A percentile compares a stretch with the other conserved stretches of the same genome.
These are phyloP conservation scores for Ciconia maguari DNA, from an alignment of 2,113 vertebrate species.

Conservation along the genomic window DNA sequence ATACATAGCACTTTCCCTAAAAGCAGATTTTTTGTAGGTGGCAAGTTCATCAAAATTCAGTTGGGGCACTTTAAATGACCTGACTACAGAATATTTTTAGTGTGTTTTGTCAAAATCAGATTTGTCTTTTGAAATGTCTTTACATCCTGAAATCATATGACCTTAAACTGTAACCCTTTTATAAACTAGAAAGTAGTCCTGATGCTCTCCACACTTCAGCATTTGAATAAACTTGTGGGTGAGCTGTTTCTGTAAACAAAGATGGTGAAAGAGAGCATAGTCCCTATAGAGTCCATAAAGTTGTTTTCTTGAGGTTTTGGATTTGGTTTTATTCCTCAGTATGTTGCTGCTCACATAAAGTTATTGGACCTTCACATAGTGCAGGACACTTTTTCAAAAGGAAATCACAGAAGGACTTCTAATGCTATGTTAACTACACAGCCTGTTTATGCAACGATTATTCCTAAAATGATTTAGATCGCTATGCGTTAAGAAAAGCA, in stretches of 20 bases:
- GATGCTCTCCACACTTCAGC: neutral
- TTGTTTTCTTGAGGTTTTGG: neutral
- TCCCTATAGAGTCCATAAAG: neutral
- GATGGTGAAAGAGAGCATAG: neutral
- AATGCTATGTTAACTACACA: neutral
- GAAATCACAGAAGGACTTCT: neutral
- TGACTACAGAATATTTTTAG: neutral
- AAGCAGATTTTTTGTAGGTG: slow-evolving; percentile 34
- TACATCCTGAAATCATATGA: neutral
- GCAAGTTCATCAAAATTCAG: slow-evolving; percentile 13
- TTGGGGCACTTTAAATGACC: neutral
- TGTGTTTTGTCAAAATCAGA: neutral
- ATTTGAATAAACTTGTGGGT: neutral
- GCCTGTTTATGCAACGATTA: neutral
- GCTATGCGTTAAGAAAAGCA: neutral
- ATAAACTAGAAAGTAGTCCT: neutral
- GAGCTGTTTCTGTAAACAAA: neutral
- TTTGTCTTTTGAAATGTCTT: neutral
- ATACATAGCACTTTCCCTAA: neutral
- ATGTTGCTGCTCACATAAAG: neutral
- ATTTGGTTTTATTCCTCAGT: neutral
- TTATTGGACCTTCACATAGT: neutral
- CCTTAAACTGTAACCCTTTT: neutral
- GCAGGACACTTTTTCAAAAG: neutral
- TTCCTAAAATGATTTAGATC: neutral